A percentile compares a stretch with the other conserved stretches of the same genome.
phyloP scores from a whole-genome alignment of 2,888 invertebrate genomes.

The Anaspis maculata region DNA sequence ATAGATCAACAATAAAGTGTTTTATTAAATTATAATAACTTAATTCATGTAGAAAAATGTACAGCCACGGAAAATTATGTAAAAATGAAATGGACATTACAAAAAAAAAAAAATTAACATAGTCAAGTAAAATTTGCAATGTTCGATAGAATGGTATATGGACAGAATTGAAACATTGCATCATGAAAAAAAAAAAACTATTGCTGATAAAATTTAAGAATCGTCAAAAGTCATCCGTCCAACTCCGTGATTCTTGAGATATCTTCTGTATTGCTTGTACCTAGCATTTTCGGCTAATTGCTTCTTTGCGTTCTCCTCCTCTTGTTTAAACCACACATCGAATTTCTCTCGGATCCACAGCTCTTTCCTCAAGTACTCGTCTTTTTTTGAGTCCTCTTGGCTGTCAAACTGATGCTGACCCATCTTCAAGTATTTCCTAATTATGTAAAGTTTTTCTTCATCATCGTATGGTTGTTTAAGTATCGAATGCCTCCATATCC shows the following conservation, averaged over 20 bases:
- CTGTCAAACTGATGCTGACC: constrained; percentile 64
- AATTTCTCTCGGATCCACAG: constrained; percentile 81
- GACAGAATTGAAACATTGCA: too few relatives aligned
- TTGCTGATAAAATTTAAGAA: constrained; percentile 42
- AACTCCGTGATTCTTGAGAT: constrained; percentile 83
- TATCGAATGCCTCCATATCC: constrained; percentile 76
- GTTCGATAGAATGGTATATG: too few relatives aligned
- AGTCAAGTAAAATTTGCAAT: too few relatives aligned
- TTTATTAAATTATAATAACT: too few relatives aligned
- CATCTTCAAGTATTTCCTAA: constrained; percentile 68
- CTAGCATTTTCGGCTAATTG: constrained; percentile 78
- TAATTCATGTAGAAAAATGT: too few relatives aligned
- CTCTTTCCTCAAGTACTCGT: constrained; percentile 64
- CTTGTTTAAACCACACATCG: constrained; percentile 65
- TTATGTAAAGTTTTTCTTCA: constrained; percentile 78
- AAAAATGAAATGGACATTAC: too few relatives aligned
- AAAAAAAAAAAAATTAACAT: too few relatives aligned
- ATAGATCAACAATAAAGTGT: too few relatives aligned
- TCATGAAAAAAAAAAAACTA: neutral
- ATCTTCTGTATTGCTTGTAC: constrained; percentile 82
- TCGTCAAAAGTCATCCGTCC: constrained; percentile 89
- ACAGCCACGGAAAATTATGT: constrained; percentile 53
- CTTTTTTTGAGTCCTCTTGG: constrained; percentile 64
- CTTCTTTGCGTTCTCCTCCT: constrained; percentile 79
- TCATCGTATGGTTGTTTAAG: constrained; percentile 67